Conservation (phyloP, 1,140 invertebrate genomes). For the Drosophila sucinea region DNA sequence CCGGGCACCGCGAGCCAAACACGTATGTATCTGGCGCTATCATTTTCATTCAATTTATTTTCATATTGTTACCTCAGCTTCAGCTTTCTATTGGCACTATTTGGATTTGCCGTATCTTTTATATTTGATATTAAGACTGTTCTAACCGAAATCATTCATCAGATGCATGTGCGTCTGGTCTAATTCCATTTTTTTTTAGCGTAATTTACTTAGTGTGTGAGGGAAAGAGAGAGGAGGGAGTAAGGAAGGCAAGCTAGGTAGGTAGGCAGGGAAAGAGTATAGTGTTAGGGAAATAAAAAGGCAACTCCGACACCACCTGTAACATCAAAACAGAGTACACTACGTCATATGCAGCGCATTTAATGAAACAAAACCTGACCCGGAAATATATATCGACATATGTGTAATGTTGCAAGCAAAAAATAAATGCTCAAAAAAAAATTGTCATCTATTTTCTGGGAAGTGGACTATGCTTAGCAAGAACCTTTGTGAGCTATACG, state of each 20-base stretch:
- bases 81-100: conserved; percentile 44
- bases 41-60: conserved; percentile 30
- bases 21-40: conserved; percentile 34
- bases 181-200: neutral
- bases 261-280: neutral
- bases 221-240: neutral
- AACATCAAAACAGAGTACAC: neutral
- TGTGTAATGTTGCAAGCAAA: too few species aligned
- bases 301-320: too few species aligned
- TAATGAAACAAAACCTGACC: too few species aligned
- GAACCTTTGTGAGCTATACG: too few species aligned
- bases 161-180: conserved; percentile 28
- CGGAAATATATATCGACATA: too few species aligned
- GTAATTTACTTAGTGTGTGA: neutral
- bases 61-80: conserved; percentile 43
- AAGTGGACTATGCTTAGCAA: too few species aligned
- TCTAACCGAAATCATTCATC: neutral
- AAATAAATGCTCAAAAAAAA: too few species aligned
- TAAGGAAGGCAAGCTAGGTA: neutral
- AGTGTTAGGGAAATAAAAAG: neutral
- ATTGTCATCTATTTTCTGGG: too few species aligned
- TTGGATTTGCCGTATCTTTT: conserved; percentile 48
- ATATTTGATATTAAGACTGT: conserved; percentile 17
- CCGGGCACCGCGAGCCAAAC: neutral
- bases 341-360: too few species aligned